Percentiles rank a stretch among this genome's conserved stretches.
These are phyloP conservation scores for Hemaris fuciformis DNA, from an alignment of 2,888 invertebrate species.

Conservation along the genomic window DNA sequence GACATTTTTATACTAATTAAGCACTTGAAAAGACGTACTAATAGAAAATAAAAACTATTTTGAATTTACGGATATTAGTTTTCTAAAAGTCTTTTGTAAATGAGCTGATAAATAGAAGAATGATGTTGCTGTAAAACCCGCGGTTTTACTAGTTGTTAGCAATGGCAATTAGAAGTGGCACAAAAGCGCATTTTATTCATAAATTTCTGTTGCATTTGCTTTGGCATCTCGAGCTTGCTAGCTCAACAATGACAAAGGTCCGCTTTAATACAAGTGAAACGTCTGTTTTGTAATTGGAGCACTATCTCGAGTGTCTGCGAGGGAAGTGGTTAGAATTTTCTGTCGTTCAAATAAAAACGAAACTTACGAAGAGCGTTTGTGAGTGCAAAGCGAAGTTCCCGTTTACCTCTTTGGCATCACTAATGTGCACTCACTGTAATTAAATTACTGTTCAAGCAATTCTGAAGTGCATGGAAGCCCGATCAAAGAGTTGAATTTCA, in stretches of 20 bases:
- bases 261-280: neutral
- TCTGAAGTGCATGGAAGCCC: slow-evolving; percentile 44
- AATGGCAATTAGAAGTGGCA: neutral
- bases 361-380: slow-evolving; percentile 32
- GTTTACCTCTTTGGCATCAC: slow-evolving; percentile 53
- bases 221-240: too few species aligned
- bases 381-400: slow-evolving; percentile 42
- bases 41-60: too few species aligned
- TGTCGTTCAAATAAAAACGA: slow-evolving; percentile 41
- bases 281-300: neutral
- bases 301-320: slow-evolving; percentile 25
- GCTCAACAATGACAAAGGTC: neutral
- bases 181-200: neutral
- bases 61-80: too few species aligned
- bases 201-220: neutral
- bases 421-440: slow-evolving; percentile 66
- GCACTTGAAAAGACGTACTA: too few species aligned
- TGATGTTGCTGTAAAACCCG: too few species aligned
- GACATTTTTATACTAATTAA: slow-evolving; percentile 11
- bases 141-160: neutral
- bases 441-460: slow-evolving; percentile 61
- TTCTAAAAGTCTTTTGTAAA: too few species aligned
- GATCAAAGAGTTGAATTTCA: slow-evolving; percentile 39
- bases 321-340: slow-evolving; percentile 33
- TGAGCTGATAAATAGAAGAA: too few species aligned